Conservation (phyloP, 2,888 invertebrate genomes). For the Mechanitis mazaeus region DNA sequence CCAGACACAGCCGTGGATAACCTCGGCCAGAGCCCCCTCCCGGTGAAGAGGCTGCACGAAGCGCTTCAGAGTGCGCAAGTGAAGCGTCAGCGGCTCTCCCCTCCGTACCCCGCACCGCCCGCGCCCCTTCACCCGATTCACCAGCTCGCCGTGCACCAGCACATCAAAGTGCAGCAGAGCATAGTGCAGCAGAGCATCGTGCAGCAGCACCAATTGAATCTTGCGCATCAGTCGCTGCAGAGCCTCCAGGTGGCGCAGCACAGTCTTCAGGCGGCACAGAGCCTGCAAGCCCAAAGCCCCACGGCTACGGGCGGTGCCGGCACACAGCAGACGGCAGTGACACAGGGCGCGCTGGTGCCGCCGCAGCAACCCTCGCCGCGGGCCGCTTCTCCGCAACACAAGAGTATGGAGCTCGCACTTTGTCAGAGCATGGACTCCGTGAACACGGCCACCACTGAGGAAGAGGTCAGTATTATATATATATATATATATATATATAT, state of each 20-base stretch:
- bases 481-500: neutral
- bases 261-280: conserved; percentile 35
- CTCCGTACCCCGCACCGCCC: conserved; percentile 75
- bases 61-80: conserved; percentile 77
- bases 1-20: conserved; percentile 75
- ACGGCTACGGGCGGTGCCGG: conserved; percentile 54
- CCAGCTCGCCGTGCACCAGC: conserved; percentile 69
- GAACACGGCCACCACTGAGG: conserved; percentile 96
- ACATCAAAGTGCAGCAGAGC: conserved; percentile 70
- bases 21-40: conserved; percentile 75
- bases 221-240: conserved; percentile 69
- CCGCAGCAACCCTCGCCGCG: conserved; percentile 68
- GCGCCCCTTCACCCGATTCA: conserved; percentile 65
- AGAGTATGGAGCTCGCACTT: conserved; percentile 82
- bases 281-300: conserved; percentile 46
- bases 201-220: conserved; percentile 69
- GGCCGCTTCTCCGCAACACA: conserved; percentile 63
- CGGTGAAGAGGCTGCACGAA: conserved; percentile 78
- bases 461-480: conserved; percentile 86
- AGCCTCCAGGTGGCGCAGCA: conserved; percentile 45
- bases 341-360: conserved; percentile 64
- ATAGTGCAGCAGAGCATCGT: conserved; percentile 71
- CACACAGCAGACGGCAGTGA: conserved; percentile 57
- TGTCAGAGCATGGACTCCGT: conserved; percentile 99
- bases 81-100: conserved; percentile 79